Conservation (phyloP, 2,113 vertebrate genomes). For the Tragelaphus strepsiceros region DNA sequence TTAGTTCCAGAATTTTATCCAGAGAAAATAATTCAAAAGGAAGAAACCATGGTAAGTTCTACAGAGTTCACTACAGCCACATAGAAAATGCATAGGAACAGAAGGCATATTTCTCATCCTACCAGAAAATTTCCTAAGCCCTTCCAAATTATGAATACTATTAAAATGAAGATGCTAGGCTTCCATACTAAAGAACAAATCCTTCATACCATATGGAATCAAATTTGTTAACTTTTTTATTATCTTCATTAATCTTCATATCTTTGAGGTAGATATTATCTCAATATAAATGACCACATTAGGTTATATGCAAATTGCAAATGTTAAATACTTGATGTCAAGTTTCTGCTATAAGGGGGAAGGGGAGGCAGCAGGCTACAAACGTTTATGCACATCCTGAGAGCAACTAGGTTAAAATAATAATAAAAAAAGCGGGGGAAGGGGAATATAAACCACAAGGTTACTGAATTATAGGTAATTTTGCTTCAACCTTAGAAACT, state of each 20-base stretch:
- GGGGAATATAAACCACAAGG: neutral
- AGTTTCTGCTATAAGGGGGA: neutral
- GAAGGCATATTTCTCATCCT: neutral
- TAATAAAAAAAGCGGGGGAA: neutral
- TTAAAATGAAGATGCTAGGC: neutral
- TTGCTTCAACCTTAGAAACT: neutral
- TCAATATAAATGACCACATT: neutral
- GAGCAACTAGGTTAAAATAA: neutral
- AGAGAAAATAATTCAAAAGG: neutral
- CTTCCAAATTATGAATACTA: neutral
- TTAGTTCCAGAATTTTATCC: neutral
- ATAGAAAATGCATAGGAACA: neutral
- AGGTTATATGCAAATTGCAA: neutral
- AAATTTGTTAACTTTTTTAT: constrained; percentile 8
- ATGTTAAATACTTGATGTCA: neutral
- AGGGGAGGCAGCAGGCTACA: neutral
- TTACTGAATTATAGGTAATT: neutral
- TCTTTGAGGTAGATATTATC: neutral
- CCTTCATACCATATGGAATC: neutral
- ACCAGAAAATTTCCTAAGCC: constrained; percentile 1
- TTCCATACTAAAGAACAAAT: constrained; percentile 25
- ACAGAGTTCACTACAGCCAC: neutral
- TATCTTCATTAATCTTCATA: neutral
- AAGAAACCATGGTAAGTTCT: neutral
- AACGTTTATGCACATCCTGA: neutral